Conservation (phyloP, 2,888 invertebrate species). For the Aquatica leii region DNA sequence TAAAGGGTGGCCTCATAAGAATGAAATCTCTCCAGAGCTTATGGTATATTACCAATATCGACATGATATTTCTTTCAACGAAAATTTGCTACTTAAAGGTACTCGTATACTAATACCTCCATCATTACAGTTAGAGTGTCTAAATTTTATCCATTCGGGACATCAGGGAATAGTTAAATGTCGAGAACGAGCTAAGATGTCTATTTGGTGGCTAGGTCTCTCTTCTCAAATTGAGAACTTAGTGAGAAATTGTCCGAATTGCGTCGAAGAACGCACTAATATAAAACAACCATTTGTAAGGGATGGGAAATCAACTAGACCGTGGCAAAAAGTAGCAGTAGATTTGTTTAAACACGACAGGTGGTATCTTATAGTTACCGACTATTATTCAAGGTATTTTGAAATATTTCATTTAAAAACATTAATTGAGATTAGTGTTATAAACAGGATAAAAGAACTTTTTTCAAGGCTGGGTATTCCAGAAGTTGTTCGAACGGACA, state of each 20-base stretch:
- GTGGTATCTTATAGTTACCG: slow-evolving; percentile 19
- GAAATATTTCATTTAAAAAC: slow-evolving; percentile 7
- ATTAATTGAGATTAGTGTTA: slow-evolving; percentile 16
- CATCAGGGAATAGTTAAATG: too few relatives aligned
- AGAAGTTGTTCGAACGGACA: slow-evolving; percentile 34
- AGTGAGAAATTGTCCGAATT: slow-evolving; percentile 4
- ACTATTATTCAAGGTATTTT: slow-evolving; percentile 31
- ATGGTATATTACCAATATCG: slow-evolving; percentile 14
- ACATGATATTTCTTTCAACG: background rate
- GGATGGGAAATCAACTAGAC: slow-evolving; percentile 22
- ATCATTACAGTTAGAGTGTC: slow-evolving; percentile 32
- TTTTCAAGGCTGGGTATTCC: slow-evolving; percentile 38
- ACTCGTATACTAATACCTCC: slow-evolving; percentile 42
- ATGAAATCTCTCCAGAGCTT: background rate
- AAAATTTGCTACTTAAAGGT: background rate
- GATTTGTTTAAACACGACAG: slow-evolving; percentile 31
- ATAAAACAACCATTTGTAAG: slow-evolving; percentile 22
- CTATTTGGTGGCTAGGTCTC: too few relatives aligned
- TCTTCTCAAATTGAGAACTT: slow-evolving; percentile 6
- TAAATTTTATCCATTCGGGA: too few relatives aligned
- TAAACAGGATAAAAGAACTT: slow-evolving; percentile 16
- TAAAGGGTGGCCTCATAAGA: slow-evolving; percentile 13
- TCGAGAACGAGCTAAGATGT: too few relatives aligned
- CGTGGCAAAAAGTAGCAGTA: slow-evolving; percentile 39
- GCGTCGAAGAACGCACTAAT: background rate